A percentile compares a stretch with the other conserved stretches of the same genome.
phyloP scores from a whole-genome alignment of 2,888 invertebrate species.

The Leptinotarsa juncta region DNA sequence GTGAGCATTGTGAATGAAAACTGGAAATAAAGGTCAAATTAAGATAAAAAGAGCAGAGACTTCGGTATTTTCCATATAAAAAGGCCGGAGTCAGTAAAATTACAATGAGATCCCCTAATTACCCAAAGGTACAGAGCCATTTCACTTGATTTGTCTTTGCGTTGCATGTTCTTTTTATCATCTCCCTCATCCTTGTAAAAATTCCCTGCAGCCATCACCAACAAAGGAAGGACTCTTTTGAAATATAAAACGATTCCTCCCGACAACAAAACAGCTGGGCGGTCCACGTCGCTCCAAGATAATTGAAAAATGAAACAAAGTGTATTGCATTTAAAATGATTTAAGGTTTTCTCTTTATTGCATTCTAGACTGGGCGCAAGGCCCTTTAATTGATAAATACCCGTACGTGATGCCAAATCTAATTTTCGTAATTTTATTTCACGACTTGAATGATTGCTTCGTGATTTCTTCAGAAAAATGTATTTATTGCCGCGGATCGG shows the following conservation, averaged over 20 bases:
- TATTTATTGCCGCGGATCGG: conserved; percentile 46
- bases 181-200: conserved; percentile 40
- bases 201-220: conserved; percentile 45
- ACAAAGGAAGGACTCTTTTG: conserved; percentile 49
- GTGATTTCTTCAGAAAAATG: conserved; percentile 45
- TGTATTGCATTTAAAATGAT: conserved; percentile 61
- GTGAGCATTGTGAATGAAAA: background rate
- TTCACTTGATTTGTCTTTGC: conserved; percentile 49
- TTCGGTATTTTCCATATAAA: conserved; percentile 36
- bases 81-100: conserved; percentile 36
- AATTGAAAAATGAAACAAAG: conserved; percentile 60
- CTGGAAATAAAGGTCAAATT: conserved; percentile 5
- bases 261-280: conserved; percentile 24
- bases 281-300: conserved; percentile 47
- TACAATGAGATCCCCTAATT: conserved; percentile 45
- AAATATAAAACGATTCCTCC: conserved; percentile 45
- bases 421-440: conserved; percentile 47
- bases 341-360: conserved; percentile 58
- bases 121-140: conserved; percentile 47
- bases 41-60: background rate
- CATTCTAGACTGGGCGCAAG: conserved; percentile 53
- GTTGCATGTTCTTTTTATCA: conserved; percentile 51
- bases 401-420: conserved; percentile 56
- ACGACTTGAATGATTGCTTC: conserved; percentile 48
- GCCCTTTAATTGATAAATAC: conserved; percentile 63